Percentiles rank a stretch among this genome's conserved stretches.
Conservation (phyloP, 2,113 vertebrate genomes). For the Baryphthengus martii region DNA sequence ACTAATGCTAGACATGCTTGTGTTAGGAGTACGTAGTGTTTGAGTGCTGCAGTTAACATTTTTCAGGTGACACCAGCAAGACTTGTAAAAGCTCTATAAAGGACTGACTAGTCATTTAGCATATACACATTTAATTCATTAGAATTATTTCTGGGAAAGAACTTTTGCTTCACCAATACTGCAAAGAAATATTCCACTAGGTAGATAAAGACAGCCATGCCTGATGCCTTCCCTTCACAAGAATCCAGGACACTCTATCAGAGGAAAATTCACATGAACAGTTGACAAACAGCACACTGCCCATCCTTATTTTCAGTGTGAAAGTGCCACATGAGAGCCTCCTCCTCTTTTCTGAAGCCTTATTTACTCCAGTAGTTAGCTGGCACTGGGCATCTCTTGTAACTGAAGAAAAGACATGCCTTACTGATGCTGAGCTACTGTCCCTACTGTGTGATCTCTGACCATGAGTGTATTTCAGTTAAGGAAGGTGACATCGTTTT, state of each 20-base stretch:
- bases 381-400: fast-evolving
- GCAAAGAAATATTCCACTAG: background rate
- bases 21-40: background rate
- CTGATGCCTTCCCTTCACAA: background rate
- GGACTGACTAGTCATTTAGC: background rate
- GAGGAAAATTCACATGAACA: fast-evolving
- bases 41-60: background rate
- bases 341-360: background rate
- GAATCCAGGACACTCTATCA: background rate
- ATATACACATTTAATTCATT: background rate
- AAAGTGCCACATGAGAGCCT: fast-evolving
- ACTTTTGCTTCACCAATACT: background rate
- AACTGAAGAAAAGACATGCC: background rate
- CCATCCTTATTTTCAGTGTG: background rate
- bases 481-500: background rate
- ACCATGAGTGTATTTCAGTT: background rate
- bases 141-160: background rate
- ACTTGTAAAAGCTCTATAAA: background rate
- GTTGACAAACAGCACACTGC: background rate
- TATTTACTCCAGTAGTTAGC: background rate
- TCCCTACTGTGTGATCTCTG: background rate
- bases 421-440: fast-evolving
- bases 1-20: background rate
- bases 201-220: background rate
- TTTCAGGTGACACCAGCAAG: background rate